Base-by-base conservation (phyloP, 2,113 vertebrate genomes). In the Hypocryptadius cinnamomeus region DNA sequence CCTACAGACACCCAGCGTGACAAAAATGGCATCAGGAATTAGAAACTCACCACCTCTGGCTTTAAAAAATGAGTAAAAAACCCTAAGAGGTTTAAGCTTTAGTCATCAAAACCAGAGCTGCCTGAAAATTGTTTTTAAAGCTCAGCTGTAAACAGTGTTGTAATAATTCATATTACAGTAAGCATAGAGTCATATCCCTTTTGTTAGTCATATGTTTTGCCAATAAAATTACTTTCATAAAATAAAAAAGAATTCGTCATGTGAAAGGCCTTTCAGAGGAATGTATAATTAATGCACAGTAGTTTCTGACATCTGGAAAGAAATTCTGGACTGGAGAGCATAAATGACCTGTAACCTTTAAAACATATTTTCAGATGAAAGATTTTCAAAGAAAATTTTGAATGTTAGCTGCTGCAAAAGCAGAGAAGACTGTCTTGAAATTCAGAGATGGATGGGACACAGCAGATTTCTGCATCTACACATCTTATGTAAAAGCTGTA, bases 181-280 rank as follows among this genome's bases (percentile, higher is more conserved):
- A 89, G 33, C 35, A 59, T 28, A 90, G 85, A 91, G 48, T 94
- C 88, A 91, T 65, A 92, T 44, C 24, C 57, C 70, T 79, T 95
- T 85, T 87, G 53, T 94, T 90, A 93, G 71, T 93, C 79, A 82
- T 81, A 42, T 76, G 61, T 85, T 95, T 90, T 94, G 48, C 71
- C 90, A 85, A 56, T 79, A 87, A 76, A 91, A 85, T 54, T 1
- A 87, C 82, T 82, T 88, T 10, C 33, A 68, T 74, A 51, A 73
- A 6, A 25, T 9, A 90, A 65, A 40, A 61, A 30, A 60, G 50
- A 3, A 14, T 2, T 68, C 6, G 40, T 2, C 15, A 22, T 15
- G 16, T 64, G 40, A 66, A 76, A 93, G 53, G n/a, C 82, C 57
- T 91, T 89, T 76, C 57, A 87, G 48, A 65, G 65, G 44, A 82